A percentile compares a stretch with the other conserved stretches of the same genome.
phyloP scores from a whole-genome alignment of 1,140 invertebrate species.

The Heliconius eleuchia region DNA sequence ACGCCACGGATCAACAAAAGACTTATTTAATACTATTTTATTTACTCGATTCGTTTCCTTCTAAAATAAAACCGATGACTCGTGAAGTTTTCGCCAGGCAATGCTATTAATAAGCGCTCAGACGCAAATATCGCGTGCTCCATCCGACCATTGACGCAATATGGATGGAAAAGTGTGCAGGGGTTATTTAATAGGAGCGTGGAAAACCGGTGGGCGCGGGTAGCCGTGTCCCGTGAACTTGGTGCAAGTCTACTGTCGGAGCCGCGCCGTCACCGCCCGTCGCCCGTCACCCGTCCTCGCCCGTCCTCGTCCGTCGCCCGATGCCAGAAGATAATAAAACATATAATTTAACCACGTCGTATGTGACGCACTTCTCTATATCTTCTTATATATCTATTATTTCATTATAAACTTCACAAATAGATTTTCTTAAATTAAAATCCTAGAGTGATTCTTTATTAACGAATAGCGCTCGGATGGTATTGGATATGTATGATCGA shows the following conservation, averaged over 20 bases:
- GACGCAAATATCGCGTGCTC: conserved; percentile 75
- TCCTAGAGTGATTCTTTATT: too few species aligned
- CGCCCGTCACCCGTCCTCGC: conserved; percentile 14
- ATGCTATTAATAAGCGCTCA: conserved; percentile 71
- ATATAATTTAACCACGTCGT: conserved; percentile 60
- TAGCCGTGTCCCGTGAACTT: conserved; percentile 70
- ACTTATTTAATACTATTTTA: conserved; percentile 74
- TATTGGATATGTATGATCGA: too few species aligned
- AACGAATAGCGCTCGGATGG: too few species aligned
- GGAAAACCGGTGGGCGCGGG: conserved; percentile 60
- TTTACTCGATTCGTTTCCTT: conserved; percentile 70
- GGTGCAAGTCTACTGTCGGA: conserved; percentile 55
- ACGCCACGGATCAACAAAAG: conserved; percentile 51
- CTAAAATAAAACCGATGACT: conserved; percentile 76
- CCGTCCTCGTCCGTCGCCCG: conserved; percentile 36
- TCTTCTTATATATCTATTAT: conserved; percentile 37
- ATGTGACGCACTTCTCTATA: conserved; percentile 59
- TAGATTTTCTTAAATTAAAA: background rate
- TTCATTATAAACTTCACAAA: conserved; percentile 32
- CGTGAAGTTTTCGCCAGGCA: conserved; percentile 69
- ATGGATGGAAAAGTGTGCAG: conserved; percentile 72
- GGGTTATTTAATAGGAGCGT: conserved; percentile 70
- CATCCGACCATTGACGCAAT: conserved; percentile 74
- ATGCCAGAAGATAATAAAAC: conserved; percentile 54
- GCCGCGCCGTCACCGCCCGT: conserved; percentile 40